Percentiles rank a stretch among this genome's conserved stretches.
Evolutionary conservation across 2,888 invertebrate genomes (phyloP).

Genomic region (Syritta pipiens): DNA sequence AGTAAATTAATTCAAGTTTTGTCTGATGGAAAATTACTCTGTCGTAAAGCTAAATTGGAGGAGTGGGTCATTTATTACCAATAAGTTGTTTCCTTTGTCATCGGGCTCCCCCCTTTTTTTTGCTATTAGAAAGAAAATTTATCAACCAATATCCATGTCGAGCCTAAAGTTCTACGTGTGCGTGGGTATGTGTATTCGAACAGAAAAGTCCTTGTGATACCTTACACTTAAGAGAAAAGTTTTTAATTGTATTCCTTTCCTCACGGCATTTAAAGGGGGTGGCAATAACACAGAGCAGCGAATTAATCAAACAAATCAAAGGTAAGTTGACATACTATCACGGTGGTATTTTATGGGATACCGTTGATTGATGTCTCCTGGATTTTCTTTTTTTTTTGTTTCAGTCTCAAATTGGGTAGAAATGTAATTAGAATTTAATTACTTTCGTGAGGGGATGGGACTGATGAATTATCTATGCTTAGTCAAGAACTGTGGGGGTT

Average conservation of each 20-base stretch:
- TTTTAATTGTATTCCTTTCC: slow-evolving; percentile 4
- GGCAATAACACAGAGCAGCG: not conserved
- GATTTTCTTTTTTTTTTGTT: not conserved
- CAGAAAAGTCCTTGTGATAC: not conserved
- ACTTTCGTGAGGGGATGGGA: not conserved
- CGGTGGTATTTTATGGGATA: not conserved
- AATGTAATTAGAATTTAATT: slow-evolving; percentile 39
- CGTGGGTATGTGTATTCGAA: no score
- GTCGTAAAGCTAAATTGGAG: slow-evolving; percentile 16
- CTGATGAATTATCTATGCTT: slow-evolving; percentile 31
- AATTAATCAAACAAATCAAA: slow-evolving; percentile 31
- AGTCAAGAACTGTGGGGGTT: not conserved
- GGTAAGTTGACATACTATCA: slow-evolving; percentile 25
- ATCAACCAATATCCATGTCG: not conserved
- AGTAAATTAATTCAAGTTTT: slow-evolving; percentile 20
- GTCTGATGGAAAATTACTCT: slow-evolving; percentile 33
- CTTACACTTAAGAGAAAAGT: not conserved
- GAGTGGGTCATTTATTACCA: slow-evolving; percentile 29
- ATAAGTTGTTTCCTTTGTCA: slow-evolving; percentile 16
- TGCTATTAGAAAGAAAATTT: not conserved
- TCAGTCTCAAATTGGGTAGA: not conserved
- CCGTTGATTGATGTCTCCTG: slow-evolving; percentile 33
- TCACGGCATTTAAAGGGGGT: not conserved
- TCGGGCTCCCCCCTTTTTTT: not conserved
- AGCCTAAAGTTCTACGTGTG: no score